Evolutionary conservation across 92 coral and sea anemone species (phyloP), one percentile per base, ranked within the genome.

Genomic region (Heliopora coerulea): DNA sequence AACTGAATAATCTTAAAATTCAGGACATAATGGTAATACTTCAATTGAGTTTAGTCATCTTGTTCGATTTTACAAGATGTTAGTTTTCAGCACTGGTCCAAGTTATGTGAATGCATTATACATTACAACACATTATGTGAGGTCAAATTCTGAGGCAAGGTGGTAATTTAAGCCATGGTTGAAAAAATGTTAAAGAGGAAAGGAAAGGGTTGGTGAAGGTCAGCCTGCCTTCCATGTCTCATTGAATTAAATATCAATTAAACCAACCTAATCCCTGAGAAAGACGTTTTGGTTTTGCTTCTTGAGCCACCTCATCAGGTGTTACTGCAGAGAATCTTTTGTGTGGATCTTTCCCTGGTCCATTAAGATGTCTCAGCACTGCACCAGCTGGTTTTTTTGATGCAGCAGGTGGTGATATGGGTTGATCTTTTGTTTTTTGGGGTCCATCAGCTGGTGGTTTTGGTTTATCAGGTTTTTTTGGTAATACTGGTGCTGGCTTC

Each of bases 381-480:
- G 33, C 20, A n/a, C n/a, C n/a, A 18, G 40, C 48, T 25, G 74
- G 74, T 44, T 56, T 54, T 20, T 48, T 56, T 67, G 57, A 20
- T n/a, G n/a, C n/a, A 33, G 49, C 31, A 1, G 21, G 1, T 46
- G 52, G 52, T 46, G 52, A 8, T 46, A 15, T 9, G n/a, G 19
- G 42, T 37, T 37, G 42, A 37, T 37, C 52, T 15, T 46, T 46
- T 8, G 52, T 46, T 46, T 9, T 46, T 14, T 56, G 29, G 7
- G 63, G 62, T 33, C 30, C 14, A 33, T 70, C 77, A 0, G 20
- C 40, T 26, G 27, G 48, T n/a, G 77, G 77, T 34, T 54, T 70
- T 15, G 77, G 52, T 54, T 70, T 70, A 33, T 54, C 77, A 20
- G 86, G 69, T 26, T 82, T 73, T 62, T 59, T n/a, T 54, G 86